Evolutionary conservation across 2,888 invertebrate genomes (phyloP).

Genomic region (Epicampocera succincta): DNA sequence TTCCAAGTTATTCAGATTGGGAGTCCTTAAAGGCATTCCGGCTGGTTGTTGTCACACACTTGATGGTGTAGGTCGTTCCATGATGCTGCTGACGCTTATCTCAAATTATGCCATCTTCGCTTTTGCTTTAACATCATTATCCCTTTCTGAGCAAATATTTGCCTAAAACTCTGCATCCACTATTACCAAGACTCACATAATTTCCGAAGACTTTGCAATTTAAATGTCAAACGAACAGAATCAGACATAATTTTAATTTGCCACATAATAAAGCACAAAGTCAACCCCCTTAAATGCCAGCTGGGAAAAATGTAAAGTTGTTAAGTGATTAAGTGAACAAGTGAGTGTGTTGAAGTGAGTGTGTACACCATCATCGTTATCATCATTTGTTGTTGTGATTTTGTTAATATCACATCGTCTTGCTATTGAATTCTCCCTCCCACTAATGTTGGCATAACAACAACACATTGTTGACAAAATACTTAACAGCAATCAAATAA

Average conservation of each 20-base stretch:
- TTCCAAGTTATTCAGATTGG: too few relatives aligned
- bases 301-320: neutral
- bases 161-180: neutral
- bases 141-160: too few relatives aligned
- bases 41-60: too few relatives aligned
- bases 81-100: too few relatives aligned
- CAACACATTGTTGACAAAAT: slow-evolving; percentile 66
- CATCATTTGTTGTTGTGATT: slow-evolving; percentile 15
- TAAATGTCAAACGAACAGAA: slow-evolving; percentile 6
- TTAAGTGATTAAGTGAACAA: neutral
- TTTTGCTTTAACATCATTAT: too few relatives aligned
- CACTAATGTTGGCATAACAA: slow-evolving; percentile 47
- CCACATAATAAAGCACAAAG: slow-evolving; percentile 14
- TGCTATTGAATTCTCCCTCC: neutral
- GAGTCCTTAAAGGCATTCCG: too few relatives aligned
- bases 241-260: slow-evolving; percentile 37
- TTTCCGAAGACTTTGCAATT: slow-evolving; percentile 24
- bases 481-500: slow-evolving; percentile 62
- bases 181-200: slow-evolving; percentile 19
- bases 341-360: neutral
- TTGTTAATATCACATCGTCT: slow-evolving; percentile 17
- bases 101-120: too few relatives aligned
- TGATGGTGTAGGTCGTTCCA: too few relatives aligned
- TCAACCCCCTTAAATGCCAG: neutral
- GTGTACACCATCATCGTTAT: neutral